Evolutionary conservation across 1,140 invertebrate genomes (phyloP).

Genomic region (silkworm (Bombyx mori)): DNA sequence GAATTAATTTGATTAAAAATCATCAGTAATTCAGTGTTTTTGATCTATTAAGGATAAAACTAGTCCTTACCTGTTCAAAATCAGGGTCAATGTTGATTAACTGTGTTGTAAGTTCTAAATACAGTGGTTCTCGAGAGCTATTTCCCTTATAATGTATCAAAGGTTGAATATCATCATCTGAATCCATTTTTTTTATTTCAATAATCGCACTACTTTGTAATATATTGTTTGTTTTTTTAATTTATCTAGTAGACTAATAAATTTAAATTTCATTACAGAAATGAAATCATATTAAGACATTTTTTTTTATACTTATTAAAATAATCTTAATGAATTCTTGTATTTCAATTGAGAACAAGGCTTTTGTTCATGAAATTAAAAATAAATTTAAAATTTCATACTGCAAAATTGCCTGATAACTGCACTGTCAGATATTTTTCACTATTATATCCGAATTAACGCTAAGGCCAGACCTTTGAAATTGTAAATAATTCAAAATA

Average conservation of each 20-base stretch:
- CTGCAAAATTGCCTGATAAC: too few relatives aligned
- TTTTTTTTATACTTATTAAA: background rate
- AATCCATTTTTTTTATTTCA: slow-evolving; percentile 23
- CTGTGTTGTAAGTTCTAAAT: slow-evolving; percentile 27
- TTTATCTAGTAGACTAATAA: background rate
- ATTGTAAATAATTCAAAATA: too few relatives aligned
- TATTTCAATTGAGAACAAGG: background rate
- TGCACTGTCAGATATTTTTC: too few relatives aligned
- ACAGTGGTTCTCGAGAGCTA: slow-evolving; percentile 17
- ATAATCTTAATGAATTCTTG: slow-evolving; percentile 1
- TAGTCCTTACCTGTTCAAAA: slow-evolving; percentile 43
- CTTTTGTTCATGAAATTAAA: too few relatives aligned
- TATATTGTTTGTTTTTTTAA: background rate
- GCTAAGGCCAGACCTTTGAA: too few relatives aligned
- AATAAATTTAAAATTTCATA: too few relatives aligned
- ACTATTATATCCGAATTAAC: too few relatives aligned
- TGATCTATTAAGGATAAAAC: background rate
- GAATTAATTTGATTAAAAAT: too few relatives aligned
- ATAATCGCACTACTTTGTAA: background rate
- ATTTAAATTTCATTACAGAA: background rate
- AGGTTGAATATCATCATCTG: slow-evolving; percentile 46
- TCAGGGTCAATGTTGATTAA: slow-evolving; percentile 41
- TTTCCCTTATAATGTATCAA: slow-evolving; percentile 42
- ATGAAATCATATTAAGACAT: background rate
- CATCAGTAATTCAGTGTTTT: too few relatives aligned